Evolutionary conservation across 2,797 vertebrate species (phyloP).

Genomic region (Scolopax bukidnonensis): DNA sequence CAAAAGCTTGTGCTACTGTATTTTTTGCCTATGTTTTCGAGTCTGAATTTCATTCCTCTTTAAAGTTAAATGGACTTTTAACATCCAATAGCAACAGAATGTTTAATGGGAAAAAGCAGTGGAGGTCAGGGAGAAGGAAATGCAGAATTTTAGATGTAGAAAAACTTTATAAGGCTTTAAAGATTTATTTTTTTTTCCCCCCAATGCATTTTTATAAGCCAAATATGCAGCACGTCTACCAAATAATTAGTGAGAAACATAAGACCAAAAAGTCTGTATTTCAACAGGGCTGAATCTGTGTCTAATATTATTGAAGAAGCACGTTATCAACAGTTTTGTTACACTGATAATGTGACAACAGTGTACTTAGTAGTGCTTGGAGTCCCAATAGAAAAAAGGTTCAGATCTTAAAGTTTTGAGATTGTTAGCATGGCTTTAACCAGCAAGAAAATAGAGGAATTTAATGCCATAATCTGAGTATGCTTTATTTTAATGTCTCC

Average conservation of each 20-base stretch:
- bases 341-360: neutral
- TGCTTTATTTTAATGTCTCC: neutral
- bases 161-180: neutral
- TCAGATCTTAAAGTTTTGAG: neutral
- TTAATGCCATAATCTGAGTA: neutral
- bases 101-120: neutral
- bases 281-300: neutral
- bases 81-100: too few relatives aligned
- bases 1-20: neutral
- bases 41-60: neutral
- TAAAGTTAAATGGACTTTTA: neutral
- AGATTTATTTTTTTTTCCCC: accelerated
- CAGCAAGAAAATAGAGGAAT: neutral
- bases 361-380: neutral
- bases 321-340: neutral
- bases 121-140: neutral
- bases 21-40: neutral
- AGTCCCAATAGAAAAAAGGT: neutral
- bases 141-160: accelerated
- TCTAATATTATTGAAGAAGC: neutral
- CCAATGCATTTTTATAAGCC: neutral
- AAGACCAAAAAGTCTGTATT: neutral
- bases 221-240: accelerated
- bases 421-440: neutral
- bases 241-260: neutral